Conservation (phyloP, 2,797 vertebrate genomes). For the Hypotaenidia philippensis region DNA sequence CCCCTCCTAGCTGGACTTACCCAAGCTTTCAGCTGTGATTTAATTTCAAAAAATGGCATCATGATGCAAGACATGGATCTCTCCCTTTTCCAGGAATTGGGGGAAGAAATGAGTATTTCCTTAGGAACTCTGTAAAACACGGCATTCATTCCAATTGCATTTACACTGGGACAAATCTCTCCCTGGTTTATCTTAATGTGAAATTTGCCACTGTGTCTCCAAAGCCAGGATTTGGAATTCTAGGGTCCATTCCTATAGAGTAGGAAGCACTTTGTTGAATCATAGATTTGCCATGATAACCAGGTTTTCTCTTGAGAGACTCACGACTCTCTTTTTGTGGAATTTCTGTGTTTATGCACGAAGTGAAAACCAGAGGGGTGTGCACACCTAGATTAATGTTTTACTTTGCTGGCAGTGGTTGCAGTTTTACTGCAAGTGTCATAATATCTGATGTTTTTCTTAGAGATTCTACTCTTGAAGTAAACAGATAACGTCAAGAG, state of each 20-base stretch:
- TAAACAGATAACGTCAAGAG: conserved; percentile 50
- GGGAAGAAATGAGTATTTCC: not conserved
- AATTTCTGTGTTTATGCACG: not conserved
- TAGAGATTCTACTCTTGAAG: conserved; percentile 33
- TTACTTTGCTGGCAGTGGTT: conserved; percentile 37
- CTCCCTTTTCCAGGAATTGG: not conserved
- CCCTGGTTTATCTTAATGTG: not conserved
- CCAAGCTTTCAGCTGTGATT: not conserved
- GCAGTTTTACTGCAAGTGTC: conserved; percentile 46
- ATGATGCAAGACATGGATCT: not conserved
- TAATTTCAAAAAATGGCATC: not conserved
- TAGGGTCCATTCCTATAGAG: not conserved
- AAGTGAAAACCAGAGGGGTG: conserved; percentile 29
- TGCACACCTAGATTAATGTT: conserved; percentile 17
- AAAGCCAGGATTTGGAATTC: not conserved
- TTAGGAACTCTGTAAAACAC: not conserved
- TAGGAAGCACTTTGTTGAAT: not conserved
- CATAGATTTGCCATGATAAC: not conserved
- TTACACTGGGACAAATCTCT: not conserved
- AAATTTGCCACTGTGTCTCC: not conserved
- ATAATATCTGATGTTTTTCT: conserved; percentile 45
- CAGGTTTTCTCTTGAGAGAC: not conserved
- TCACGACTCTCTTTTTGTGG: not conserved
- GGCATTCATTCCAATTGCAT: not conserved
- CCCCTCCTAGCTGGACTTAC: not conserved